Evolutionary conservation across 2,888 invertebrate species (phyloP).

Genomic region (Bugulina stolonifera): DNA sequence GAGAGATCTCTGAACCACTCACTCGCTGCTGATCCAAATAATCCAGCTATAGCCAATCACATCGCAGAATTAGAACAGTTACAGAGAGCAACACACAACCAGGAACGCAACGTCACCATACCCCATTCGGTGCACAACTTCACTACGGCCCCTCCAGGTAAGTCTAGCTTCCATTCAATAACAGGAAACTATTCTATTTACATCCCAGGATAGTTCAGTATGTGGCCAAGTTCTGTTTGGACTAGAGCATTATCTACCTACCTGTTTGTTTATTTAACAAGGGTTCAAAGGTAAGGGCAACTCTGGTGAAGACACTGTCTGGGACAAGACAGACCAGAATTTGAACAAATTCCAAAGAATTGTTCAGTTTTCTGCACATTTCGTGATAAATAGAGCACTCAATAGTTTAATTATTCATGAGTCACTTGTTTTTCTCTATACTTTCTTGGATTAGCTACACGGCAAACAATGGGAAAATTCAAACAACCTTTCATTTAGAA

Average conservation of each 20-base stretch:
- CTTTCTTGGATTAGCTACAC: not conserved
- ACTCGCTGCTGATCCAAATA: not conserved
- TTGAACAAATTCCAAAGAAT: not conserved
- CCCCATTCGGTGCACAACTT: not conserved
- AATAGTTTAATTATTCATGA: slow-evolving; percentile 4
- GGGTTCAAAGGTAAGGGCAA: too few species aligned
- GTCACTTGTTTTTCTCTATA: slow-evolving; percentile 9
- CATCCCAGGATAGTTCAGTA: not conserved
- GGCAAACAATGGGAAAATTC: not conserved
- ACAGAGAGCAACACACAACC: slow-evolving; percentile 10
- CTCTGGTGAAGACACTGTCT: not conserved
- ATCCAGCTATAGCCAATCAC: slow-evolving; percentile 19
- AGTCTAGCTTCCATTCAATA: not conserved
- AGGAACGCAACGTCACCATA: slow-evolving; percentile 1
- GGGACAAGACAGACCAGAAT: not conserved
- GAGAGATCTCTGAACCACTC: slow-evolving; percentile 5
- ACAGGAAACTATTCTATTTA: not conserved
- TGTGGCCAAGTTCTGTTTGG: not conserved
- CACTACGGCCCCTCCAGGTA: not conserved
- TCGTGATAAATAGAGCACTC: not conserved
- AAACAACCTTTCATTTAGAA: not conserved
- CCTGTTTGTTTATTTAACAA: not conserved
- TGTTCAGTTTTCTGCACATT: not conserved
- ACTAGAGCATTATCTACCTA: not conserved
- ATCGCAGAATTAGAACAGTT: slow-evolving; percentile 10